Base-by-base conservation (phyloP, 2,113 vertebrate species). In the Panthera tigris region DNA sequence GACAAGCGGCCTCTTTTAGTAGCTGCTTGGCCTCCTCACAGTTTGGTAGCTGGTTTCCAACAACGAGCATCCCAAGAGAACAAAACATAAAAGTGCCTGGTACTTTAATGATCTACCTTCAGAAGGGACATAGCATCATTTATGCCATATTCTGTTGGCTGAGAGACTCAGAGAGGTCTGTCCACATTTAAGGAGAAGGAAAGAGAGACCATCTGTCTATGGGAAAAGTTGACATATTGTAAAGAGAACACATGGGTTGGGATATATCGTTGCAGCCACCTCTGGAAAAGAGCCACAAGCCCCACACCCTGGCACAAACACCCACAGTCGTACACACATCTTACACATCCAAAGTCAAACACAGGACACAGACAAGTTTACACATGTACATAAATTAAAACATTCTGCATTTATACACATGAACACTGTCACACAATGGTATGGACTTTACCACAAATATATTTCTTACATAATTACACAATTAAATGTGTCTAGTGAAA, bases 81-180 rank as follows among this genome's bases (percentile, higher is more conserved):
- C n/a, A 87, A 85, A 81, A 33, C 4, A 5, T 91, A 57, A 88
- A 96, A 92, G 39, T 74, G 3, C 45, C 10, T 50, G 45, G 8
- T 57, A 76, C 66, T 95, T 94, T 89, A 82, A 89, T 82, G 21
- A 89, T 48, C 66, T 94, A 90, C 31, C 39, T 69, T 96, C 81
- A 95, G 39, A 84, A 93, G 48, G 91, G 16, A 88, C 9, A 52
- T n/a, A 55, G n/a, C 15, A 61, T 69, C 65, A 63, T 74, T 74
- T 80, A 55, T 95, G 57, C 71, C 41, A 31, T 48, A 45, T 45
- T 81, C n/a, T 90, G 10, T 73, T 57, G 16, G 19, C 39, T 79
- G 63, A 84, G 27, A 23, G 61, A 92, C 33, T 90, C 73, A 73
- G 66, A 86, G 82, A 82, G 36, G 4, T 96, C 79, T 65, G 41